phyloP scores from a whole-genome alignment of 2,797 vertebrate genomes.

The Liasis olivaceus region DNA sequence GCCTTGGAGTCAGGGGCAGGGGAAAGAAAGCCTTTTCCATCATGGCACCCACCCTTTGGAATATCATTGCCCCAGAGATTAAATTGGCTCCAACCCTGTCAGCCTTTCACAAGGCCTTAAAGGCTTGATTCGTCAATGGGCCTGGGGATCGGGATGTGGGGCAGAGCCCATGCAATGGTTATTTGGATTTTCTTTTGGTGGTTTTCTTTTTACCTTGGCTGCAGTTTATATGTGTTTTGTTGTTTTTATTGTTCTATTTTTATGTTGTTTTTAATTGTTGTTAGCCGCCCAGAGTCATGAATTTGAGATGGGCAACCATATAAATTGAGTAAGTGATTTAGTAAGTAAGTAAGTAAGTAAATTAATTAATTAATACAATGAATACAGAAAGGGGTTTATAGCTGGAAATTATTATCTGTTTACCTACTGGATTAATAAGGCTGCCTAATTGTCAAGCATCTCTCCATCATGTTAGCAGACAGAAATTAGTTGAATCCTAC shows the following conservation, averaged over 20 bases:
- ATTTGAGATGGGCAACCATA: not conserved
- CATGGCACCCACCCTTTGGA: not conserved
- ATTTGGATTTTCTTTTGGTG: not conserved
- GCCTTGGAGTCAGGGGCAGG: not conserved
- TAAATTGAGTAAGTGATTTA: not conserved
- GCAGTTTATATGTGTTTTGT: not conserved
- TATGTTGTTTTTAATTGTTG: not conserved
- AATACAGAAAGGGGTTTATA: not conserved
- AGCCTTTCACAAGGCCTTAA: not conserved
- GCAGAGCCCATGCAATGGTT: not conserved
- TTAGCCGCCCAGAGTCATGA: not conserved
- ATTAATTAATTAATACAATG: not conserved
- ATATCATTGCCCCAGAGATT: not conserved
- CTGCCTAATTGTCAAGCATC: not conserved
- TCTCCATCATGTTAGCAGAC: not conserved
- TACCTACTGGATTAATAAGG: not conserved
- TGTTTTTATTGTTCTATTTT: not conserved
- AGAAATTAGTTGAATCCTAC: not conserved
- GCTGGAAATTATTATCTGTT: not conserved
- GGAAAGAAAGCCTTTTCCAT: not conserved
- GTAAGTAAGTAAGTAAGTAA: not conserved
- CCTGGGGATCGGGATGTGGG: not conserved
- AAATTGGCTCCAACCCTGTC: not conserved
- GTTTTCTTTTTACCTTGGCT: not conserved
- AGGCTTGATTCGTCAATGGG: not conserved